Percentiles rank a stretch among this genome's conserved stretches.
Conservation (phyloP, 2,888 invertebrate genomes). For the Drosophila atripex region DNA sequence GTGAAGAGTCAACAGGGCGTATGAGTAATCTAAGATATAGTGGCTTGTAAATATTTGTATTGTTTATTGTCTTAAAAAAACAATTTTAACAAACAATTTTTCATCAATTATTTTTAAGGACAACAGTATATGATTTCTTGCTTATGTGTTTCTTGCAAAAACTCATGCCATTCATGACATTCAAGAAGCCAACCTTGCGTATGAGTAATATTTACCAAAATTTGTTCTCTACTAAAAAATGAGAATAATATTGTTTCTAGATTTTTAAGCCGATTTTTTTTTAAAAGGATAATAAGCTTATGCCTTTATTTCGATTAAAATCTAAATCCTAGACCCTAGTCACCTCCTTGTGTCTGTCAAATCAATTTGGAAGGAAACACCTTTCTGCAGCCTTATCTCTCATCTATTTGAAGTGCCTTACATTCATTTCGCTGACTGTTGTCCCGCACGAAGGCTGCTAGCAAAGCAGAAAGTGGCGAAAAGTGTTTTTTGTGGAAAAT, state of each 20-base stretch:
- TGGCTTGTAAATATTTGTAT: neutral
- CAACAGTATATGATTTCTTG: neutral
- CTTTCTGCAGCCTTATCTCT: neutral
- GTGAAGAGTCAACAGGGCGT: neutral
- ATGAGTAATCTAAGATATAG: neutral
- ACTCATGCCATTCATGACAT: too few species aligned
- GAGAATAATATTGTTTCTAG: too few species aligned
- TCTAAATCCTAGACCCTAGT: neutral
- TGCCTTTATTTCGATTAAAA: neutral
- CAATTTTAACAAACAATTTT: too few species aligned
- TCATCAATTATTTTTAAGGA: neutral
- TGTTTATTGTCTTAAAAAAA: neutral
- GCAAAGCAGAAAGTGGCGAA: slow-evolving; percentile 44
- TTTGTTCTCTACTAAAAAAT: neutral
- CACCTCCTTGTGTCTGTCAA: neutral
- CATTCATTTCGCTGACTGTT: slow-evolving; percentile 17
- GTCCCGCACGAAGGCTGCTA: slow-evolving; percentile 37
- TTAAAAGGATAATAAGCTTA: too few species aligned
- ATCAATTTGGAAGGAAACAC: slow-evolving; percentile 1
- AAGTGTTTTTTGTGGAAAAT: slow-evolving; percentile 40
- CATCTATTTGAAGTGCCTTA: neutral
- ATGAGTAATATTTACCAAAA: neutral
- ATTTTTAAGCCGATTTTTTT: too few species aligned
- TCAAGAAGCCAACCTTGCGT: neutral
- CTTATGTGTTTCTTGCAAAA: too few species aligned